Conservation (phyloP, 2,113 vertebrate genomes). For the rat (Rattus norvegicus) region DNA sequence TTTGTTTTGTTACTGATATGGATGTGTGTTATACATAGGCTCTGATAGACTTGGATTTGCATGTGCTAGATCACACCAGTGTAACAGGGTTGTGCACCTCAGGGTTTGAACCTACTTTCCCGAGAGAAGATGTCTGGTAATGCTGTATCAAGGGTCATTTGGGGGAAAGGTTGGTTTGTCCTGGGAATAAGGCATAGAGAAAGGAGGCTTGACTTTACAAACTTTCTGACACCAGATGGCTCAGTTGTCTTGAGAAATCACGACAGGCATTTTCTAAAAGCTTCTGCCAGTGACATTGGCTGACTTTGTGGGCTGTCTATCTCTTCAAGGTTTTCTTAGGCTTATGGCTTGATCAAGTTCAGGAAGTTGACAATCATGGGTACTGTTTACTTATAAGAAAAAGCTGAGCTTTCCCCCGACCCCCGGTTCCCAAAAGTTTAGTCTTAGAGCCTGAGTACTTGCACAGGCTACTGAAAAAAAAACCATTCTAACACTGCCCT, state of each 20-base stretch:
- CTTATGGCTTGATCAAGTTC: not conserved
- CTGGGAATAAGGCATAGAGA: slow-evolving; percentile 17
- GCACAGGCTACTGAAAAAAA: not conserved
- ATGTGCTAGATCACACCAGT: not conserved
- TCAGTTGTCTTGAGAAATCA: slow-evolving; percentile 78
- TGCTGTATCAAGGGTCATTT: not conserved
- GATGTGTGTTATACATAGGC: not conserved
- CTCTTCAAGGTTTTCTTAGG: not conserved
- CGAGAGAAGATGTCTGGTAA: not conserved
- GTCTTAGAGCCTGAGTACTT: not conserved
- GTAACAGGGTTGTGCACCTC: not conserved
- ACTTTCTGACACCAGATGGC: slow-evolving; percentile 81
- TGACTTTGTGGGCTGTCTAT: not conserved
- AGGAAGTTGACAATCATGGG: not conserved
- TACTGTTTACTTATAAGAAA: not conserved
- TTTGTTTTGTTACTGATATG: not conserved
- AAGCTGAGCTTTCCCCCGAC: not conserved
- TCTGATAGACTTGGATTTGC: not conserved
- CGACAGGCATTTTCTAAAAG: slow-evolving; percentile 61
- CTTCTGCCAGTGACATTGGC: not conserved
- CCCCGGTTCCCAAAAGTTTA: not conserved
- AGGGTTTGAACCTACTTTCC: not conserved
- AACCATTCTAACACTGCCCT: slow-evolving; percentile 49
- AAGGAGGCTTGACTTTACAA: slow-evolving; percentile 50
- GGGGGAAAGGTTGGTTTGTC: not conserved